Percentiles rank a stretch among this genome's conserved stretches.
These are phyloP conservation scores for Catocala fraxini DNA, from an alignment of 2,888 invertebrate genomes.

Conservation along the genomic window DNA sequence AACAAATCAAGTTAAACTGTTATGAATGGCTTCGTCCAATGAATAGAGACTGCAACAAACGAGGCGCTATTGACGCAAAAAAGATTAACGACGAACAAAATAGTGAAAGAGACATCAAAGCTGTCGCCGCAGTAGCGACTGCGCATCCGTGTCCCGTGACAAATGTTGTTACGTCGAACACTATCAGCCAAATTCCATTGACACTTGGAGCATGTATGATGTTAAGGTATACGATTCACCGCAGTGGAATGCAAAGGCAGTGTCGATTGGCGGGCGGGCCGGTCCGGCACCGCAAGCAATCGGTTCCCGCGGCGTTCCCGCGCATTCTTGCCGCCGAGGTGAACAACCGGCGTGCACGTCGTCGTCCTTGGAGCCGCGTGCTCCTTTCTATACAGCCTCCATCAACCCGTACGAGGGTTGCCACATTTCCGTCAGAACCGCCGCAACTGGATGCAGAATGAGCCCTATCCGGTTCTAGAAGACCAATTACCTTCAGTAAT, in stretches of 20 bases:
- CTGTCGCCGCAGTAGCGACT: conserved; percentile 21
- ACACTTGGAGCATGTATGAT: conserved; percentile 32
- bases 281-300: conserved; percentile 70
- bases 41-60: conserved; percentile 39
- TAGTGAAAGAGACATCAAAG: conserved; percentile 46
- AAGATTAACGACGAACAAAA: conserved; percentile 31
- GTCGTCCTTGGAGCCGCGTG: conserved; percentile 79
- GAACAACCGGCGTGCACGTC: conserved; percentile 80
- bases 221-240: conserved; percentile 49
- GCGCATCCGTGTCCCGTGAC: conserved; percentile 33
- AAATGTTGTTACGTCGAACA: conserved; percentile 22
- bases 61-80: conserved; percentile 28
- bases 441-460: conserved; percentile 29
- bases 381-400: conserved; percentile 78
- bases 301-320: conserved; percentile 66
- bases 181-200: conserved; percentile 38
- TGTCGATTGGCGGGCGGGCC: conserved; percentile 50
- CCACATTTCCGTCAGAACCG: conserved; percentile 45
- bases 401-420: conserved; percentile 45
- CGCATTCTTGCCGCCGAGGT: conserved; percentile 79
- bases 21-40: conserved; percentile 44
- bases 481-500: conserved; percentile 38
- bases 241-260: conserved; percentile 48
- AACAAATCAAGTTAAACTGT: conserved; percentile 33
- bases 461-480: conserved; percentile 27